Evolutionary conservation across 2,797 vertebrate species (phyloP).

Genomic region (Micromesistius poutassou): DNA sequence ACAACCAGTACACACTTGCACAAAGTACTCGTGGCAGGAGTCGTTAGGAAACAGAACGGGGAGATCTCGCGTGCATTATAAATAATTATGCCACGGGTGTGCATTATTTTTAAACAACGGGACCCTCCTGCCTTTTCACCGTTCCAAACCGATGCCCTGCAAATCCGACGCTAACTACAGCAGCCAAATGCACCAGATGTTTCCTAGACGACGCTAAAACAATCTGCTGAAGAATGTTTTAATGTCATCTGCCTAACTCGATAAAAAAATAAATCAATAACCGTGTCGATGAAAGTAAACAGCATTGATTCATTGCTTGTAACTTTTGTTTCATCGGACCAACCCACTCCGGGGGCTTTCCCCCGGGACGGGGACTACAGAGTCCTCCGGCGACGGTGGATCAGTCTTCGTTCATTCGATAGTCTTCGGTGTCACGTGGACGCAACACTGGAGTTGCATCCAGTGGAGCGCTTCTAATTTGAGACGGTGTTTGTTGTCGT

Average conservation of each 20-base stretch:
- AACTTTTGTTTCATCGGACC: not conserved
- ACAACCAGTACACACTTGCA: too few relatives aligned
- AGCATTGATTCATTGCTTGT: not conserved
- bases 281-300: not conserved
- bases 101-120: too few relatives aligned
- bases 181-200: not conserved
- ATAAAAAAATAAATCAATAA: not conserved
- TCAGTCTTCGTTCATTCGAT: not conserved
- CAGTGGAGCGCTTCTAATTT: not conserved
- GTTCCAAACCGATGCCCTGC: not conserved
- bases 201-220: not conserved
- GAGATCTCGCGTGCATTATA: too few relatives aligned
- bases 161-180: not conserved
- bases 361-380: too few relatives aligned
- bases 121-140: not conserved
- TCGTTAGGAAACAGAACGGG: too few relatives aligned
- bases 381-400: too few relatives aligned
- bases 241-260: not conserved
- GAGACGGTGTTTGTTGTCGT: not conserved
- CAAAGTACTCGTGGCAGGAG: too few relatives aligned
- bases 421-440: too few relatives aligned
- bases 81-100: too few relatives aligned
- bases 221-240: not conserved
- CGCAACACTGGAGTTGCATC: too few relatives aligned
- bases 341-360: too few relatives aligned